A percentile compares a stretch with the other conserved stretches of the same genome.
Conservation (phyloP, 2,797 vertebrate species). For the Avahi laniger region DNA sequence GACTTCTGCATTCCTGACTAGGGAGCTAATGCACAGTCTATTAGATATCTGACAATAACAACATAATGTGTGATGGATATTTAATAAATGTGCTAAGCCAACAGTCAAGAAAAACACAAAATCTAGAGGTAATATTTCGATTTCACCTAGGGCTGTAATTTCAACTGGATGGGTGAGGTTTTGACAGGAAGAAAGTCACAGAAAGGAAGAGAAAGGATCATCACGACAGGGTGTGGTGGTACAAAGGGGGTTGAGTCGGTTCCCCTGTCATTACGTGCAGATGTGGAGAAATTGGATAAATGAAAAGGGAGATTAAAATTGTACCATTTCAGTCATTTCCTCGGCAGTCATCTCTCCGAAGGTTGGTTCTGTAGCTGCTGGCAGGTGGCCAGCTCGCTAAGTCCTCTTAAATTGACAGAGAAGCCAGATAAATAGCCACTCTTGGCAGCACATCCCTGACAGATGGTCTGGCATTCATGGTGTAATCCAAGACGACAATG, state of each 20-base stretch:
- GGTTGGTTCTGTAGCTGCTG: constrained; percentile 69
- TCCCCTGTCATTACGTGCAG: constrained; percentile 61
- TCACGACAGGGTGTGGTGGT: neutral
- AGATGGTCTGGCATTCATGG: constrained; percentile 75
- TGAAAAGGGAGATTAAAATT: constrained; percentile 71
- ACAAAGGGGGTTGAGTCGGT: neutral
- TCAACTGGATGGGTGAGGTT: neutral
- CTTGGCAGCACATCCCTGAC: constrained; percentile 72
- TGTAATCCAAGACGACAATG: constrained; percentile 59
- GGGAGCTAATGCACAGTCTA: neutral
- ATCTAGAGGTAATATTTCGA: neutral
- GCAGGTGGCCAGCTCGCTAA: constrained; percentile 73
- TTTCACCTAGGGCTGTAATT: neutral
- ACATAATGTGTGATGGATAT: neutral
- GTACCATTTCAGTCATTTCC: constrained; percentile 57
- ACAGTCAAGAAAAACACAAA: neutral
- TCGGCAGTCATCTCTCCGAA: constrained; percentile 65
- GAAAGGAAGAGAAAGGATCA: neutral
- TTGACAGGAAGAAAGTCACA: neutral
- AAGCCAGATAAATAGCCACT: constrained; percentile 74
- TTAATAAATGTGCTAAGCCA: neutral
- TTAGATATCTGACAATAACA: neutral
- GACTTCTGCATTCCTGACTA: neutral
- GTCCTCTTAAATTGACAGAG: constrained; percentile 78
- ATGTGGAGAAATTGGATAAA: constrained; percentile 71